These are phyloP conservation scores for Aplysina aerophoba DNA, from an alignment of 37 sponge, comb jelly and placozoan genomes.

Conservation along the genomic window DNA sequence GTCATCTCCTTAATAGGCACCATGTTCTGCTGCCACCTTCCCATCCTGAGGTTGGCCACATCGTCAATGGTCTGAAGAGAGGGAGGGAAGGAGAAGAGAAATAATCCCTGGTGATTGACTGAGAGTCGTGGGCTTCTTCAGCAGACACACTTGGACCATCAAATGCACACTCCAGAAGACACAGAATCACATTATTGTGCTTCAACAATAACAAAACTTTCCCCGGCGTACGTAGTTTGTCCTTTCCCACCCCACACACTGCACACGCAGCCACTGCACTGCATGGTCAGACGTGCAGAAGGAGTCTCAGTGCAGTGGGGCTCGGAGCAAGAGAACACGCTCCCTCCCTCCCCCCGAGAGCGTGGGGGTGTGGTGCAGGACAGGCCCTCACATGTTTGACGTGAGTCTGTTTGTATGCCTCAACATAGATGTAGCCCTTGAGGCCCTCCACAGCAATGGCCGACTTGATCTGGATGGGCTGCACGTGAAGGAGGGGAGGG, in stretches of 20 bases:
- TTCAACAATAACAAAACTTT: too few relatives aligned
- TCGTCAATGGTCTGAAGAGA: conserved; percentile 80
- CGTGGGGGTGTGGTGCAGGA: neutral
- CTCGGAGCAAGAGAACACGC: too few relatives aligned
- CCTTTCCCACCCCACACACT: too few relatives aligned
- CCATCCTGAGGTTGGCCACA: conserved; percentile 86
- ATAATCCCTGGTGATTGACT: too few relatives aligned
- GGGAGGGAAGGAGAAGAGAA: neutral
- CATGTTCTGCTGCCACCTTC: conserved; percentile 96
- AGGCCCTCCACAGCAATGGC: conserved; percentile 90
- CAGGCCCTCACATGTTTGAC: conserved; percentile 75
- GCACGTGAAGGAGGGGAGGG: neutral
- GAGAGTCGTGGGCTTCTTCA: too few relatives aligned
- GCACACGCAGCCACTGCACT: too few relatives aligned
- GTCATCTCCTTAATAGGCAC: conserved; percentile 98
- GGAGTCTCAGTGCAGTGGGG: too few relatives aligned
- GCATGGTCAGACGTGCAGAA: too few relatives aligned
- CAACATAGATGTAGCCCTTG: conserved; percentile 96
- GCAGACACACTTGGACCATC: too few relatives aligned
- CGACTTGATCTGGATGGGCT: conserved; percentile 96
- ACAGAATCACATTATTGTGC: too few relatives aligned
- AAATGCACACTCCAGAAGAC: too few relatives aligned
- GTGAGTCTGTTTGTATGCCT: conserved; percentile 95
- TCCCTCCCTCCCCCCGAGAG: neutral
- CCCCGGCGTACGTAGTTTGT: too few relatives aligned